Conservation (phyloP, 2,888 invertebrate genomes). For the Priocnemis perturbator region DNA sequence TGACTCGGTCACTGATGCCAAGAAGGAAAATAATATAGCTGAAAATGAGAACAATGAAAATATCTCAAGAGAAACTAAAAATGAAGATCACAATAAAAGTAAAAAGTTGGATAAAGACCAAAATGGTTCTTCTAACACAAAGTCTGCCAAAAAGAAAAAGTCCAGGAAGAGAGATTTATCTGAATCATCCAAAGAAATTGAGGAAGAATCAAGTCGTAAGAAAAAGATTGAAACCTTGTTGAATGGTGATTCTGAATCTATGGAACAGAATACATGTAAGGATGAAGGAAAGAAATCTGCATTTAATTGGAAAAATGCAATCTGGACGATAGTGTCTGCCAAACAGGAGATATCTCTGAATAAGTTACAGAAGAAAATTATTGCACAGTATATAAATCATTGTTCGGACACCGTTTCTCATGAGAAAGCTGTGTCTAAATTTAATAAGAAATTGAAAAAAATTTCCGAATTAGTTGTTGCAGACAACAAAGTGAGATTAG, state of each 20-base stretch:
- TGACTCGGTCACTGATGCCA: neutral
- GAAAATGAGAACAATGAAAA: slow-evolving; percentile 69
- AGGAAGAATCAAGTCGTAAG: slow-evolving; percentile 31
- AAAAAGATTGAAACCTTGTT: slow-evolving; percentile 23
- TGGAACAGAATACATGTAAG: slow-evolving; percentile 23
- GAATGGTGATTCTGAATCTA: slow-evolving; percentile 3
- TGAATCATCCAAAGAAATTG: slow-evolving; percentile 29
- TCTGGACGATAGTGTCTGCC: slow-evolving; percentile 58
- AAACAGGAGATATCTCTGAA: slow-evolving; percentile 83
- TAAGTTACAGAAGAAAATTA: slow-evolving; percentile 86
- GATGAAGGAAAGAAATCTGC: slow-evolving; percentile 31
- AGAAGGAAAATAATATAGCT: slow-evolving; percentile 40
- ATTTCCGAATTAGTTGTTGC: slow-evolving; percentile 80
- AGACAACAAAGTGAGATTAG: slow-evolving; percentile 78
- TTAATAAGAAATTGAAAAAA: slow-evolving; percentile 84
- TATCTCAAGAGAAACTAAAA: slow-evolving; percentile 61
- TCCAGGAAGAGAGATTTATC: slow-evolving; percentile 56
- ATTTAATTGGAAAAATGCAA: slow-evolving; percentile 65
- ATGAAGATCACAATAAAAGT: slow-evolving; percentile 31
- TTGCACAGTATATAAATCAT: slow-evolving; percentile 79
- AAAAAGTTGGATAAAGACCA: slow-evolving; percentile 18
- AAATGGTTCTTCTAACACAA: slow-evolving; percentile 11
- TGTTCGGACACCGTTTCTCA: slow-evolving; percentile 77
- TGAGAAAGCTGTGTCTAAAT: slow-evolving; percentile 83
- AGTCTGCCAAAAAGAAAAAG: slow-evolving; percentile 50